Base-by-base conservation (phyloP, 2,888 invertebrate species). In the Drosophila fulvimacula region DNA sequence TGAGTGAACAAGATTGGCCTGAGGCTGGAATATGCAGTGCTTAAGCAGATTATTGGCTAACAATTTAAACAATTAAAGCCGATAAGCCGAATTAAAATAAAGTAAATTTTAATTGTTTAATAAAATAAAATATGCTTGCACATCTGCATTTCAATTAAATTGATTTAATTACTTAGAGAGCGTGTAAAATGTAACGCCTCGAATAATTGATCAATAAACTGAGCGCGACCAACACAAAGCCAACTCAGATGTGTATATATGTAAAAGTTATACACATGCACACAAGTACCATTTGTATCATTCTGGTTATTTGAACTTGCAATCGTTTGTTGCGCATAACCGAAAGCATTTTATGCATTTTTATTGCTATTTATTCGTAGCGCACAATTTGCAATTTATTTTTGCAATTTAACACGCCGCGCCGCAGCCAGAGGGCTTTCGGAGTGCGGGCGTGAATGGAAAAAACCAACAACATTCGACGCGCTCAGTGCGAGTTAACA, bases 321-420 rank as follows among this genome's bases (percentile, higher is more conserved):
- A 74, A 77, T 66, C 79, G 76, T 49, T 82, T 73, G 69, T 70
- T 68, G 69, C 58, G 79, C 85, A 76, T 85, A 75, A 78, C 85
- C 82, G 74, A 82, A 78, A 85, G 77, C 90, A 89, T 88, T 84
- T 87, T 69, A 75, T 86, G 69, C 76, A 88, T 85, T 86, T 85
- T 88, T 82, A 88, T 88, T 89, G 89, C 86, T 76, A 87, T 88
- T 85, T 88, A 82, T 82, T 82, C 76, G 62, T 65, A 64, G 74
- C 70, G 81, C 75, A 68, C 82, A 86, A 88, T 83, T 86, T 77
- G 69, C 88, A 83, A 87, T 89, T 89, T 85, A 88, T 88, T 82
- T 83, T 85, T 85, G 88, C 84, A 88, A 85, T 85, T 85, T 89
- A 89, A 85, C 85, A 85, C 89, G 78, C 77, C 59, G 81, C 61